Percentiles rank a stretch among this genome's conserved stretches.
Evolutionary conservation across 2,113 vertebrate genomes (phyloP).

Genomic region (Aspiorhynchus laticeps): DNA sequence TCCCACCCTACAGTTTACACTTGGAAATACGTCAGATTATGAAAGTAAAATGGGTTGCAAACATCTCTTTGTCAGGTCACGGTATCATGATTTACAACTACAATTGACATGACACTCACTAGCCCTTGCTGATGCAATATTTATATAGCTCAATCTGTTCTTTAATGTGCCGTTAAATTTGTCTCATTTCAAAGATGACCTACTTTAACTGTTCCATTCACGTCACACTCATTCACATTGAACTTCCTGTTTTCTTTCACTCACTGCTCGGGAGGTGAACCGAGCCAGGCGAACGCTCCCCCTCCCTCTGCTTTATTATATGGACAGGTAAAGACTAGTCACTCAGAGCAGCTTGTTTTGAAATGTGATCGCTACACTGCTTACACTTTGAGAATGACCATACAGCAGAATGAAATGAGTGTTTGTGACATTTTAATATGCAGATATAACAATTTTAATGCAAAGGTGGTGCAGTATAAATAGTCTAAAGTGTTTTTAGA

Average conservation of each 20-base stretch:
- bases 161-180: conserved; percentile 60
- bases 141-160: conserved; percentile 61
- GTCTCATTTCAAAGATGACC: conserved; percentile 60
- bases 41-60: neutral
- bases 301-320: conserved; percentile 64
- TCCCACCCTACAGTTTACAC: neutral
- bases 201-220: conserved; percentile 65
- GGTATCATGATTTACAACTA: neutral
- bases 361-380: conserved; percentile 69
- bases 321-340: conserved; percentile 74
- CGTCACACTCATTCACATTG: conserved; percentile 53
- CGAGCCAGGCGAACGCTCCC: conserved; percentile 49
- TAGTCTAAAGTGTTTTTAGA: neutral
- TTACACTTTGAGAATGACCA: conserved; percentile 65
- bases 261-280: conserved; percentile 48
- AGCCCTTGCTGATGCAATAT: conserved; percentile 17
- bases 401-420: neutral
- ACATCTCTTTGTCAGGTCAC: neutral
- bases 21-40: neutral
- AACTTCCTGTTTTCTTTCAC: conserved; percentile 38
- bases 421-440: neutral
- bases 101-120: neutral
- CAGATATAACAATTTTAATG: neutral
- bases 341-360: conserved; percentile 67
- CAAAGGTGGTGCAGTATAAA: neutral